Evolutionary conservation across 1,140 invertebrate species (phyloP), one percentile per base, ranked within the genome.

Genomic region (Pachypsylla venusta): DNA sequence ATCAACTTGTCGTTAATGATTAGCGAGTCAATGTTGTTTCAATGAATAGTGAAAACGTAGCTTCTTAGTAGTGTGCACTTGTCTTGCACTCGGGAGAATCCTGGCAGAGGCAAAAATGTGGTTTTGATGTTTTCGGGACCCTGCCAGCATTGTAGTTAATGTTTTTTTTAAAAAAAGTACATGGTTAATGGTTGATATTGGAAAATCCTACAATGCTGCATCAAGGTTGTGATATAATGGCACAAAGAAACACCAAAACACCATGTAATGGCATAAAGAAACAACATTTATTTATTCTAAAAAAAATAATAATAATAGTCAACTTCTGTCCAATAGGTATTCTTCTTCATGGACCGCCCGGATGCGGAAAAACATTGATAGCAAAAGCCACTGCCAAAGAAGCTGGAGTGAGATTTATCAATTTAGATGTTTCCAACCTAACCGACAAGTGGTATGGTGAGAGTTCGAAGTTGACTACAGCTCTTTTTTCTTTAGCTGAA

Each of bases 401-500:
- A 71, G 88, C 90, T 10, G 85, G 87, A 64, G 92, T 89, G 65
- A 80, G 87, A 62, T 98, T 99, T 73, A 94, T 99, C 59, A 98
- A 98, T 73, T 74, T 98, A 56, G 89, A 94, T 71, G 81, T 94
- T 1, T 90, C 93, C 0, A 82, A 91, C 57, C 71, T 98, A 5
- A 95, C 94, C 13, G 94, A 98, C 71, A 98, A 98, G 72, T 98
- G 93, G 93, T 95, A 93, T 67, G 95, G 95, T 22, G 95, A 99
- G 75, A 96, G 93, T 61, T 92, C 98, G 71, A 98, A 98, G 71
- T 72, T 98, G 28, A 90, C 93, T 2, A 83, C 89, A 7, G 94
- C 94, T 24, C 89, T 99, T 0, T 99, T 99, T 73, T 87, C 89
- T n/a, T 73, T 99, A 40, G 94, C 95, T 22, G 79, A 87, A 1